Evolutionary conservation across 2,113 vertebrate species (phyloP), one percentile per base, ranked within the genome.

Genomic region (Ailurus styani): DNA sequence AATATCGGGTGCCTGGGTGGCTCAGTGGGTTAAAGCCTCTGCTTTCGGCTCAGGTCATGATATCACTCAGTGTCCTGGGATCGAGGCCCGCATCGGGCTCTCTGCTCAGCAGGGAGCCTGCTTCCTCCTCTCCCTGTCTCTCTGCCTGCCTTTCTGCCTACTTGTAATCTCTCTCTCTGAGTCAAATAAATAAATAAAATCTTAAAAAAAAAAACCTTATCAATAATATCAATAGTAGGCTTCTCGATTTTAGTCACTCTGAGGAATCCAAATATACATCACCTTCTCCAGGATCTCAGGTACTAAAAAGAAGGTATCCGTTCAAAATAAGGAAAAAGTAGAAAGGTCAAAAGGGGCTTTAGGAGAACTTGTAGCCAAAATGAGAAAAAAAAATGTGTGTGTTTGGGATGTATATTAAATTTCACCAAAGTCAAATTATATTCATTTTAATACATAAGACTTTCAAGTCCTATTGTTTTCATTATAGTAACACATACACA

Each of bases 231-330:
- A 96, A 85, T 84, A 95, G 89, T 6, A 54, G 7, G 95, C 29
- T 70, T 91, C 73, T 96, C 96, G 70, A 88, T 97, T 98, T 52
- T 54, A 62, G 83, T 90, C 81, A 81, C n/a, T 94, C 52, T 25
- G 6, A 96, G 50, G 23, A 96, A 91, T 64, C 18, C 64, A 96
- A 98, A 97, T 90, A 62, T 27, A 95, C 15, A 47, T 3, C 82
- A n/a, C 1, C 45, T 72, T 89, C n/a, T 93, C 27, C n/a, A 55
- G 17, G 66, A 34, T 2, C 8, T 55, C 5, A 6, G 15, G 1
- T 15, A n/a, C 47, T 42, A 34, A 95, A 96, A 72, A 83, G 37
- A 93, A 68, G 45, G 52, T 6, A 70, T 68, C 57, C 84, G 0
- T 0, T 90, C 66, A 45, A 89, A 92, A 93, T 52, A 60, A 54